Evolutionary conservation across 1,140 invertebrate genomes (phyloP), one percentile per base, ranked within the genome.

Genomic region (Calephelis virginiensis): DNA sequence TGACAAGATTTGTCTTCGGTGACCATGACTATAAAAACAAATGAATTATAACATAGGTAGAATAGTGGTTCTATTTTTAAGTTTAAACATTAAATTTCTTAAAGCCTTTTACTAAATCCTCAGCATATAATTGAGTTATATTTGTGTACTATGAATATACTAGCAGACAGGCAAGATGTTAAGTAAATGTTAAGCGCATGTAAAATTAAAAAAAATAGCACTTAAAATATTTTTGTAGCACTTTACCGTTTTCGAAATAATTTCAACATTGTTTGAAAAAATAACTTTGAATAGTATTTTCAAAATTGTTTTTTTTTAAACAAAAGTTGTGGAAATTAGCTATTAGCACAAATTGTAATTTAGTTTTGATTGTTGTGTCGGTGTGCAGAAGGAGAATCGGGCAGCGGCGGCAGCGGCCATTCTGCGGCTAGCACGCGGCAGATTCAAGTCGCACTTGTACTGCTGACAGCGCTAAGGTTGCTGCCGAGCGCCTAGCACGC

Each of bases 301-400:
- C 0, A 37, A 38, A 11, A 38, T 38, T 43, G 5, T 43, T 8
- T 43, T 56, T 37, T 17, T 8, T 38, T 28, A 1, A 2, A 2
- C 11, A 14, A 7, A 14, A 49, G 14, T 14, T 49, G 48, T 49
- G 5, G 6, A 14, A 49, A 6, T 49, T 13, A 53, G 49, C 13
- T 10, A 37, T 13, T 37, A 28, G 50, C 50, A 56, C 17, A 56
- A 12, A 12, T 37, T 3, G 10, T 56, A 9, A 53, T 17, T 37
- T 28, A 37, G 10, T 56, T 56, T 56, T 56, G 9, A 56, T 56
- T 56, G 17, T 37, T 56, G 14, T 56, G 17, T 56, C 17, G 50
- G 66, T 79, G 50, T 67, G 53, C 80, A 89, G 86, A 86, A 40
- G 77, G 69, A 12, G 81, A 81, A 13, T 70, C 66, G 11, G 61